Evolutionary conservation across 2,888 invertebrate species (phyloP).

Genomic region (Drosophila tanythrix): DNA sequence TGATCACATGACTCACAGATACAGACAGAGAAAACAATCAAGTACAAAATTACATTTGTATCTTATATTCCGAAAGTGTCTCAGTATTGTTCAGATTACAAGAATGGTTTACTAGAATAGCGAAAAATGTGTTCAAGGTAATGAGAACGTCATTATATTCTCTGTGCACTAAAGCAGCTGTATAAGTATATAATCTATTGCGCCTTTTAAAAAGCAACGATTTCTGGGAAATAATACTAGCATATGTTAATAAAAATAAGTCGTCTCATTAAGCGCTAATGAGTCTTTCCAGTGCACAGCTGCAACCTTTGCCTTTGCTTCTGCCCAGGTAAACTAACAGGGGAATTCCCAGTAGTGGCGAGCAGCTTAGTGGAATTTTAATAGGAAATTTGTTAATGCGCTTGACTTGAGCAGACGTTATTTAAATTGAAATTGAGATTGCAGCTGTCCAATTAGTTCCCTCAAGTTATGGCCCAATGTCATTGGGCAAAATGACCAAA

Average conservation of each 20-base stretch:
- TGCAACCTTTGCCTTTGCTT: slow-evolving; percentile 4
- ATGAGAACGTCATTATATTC: not conserved
- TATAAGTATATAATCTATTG: not conserved
- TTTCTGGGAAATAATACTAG: not conserved
- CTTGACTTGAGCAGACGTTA: slow-evolving; percentile 7
- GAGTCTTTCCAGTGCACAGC: not conserved
- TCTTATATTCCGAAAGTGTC: not conserved
- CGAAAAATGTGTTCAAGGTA: not conserved
- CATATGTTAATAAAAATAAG: not conserved
- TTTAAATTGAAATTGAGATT: slow-evolving; percentile 1
- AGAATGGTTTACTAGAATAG: not conserved
- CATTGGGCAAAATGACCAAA: slow-evolving; percentile 36
- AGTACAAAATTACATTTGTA: not conserved
- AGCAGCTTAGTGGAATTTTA: slow-evolving; percentile 5
- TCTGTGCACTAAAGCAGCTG: not conserved
- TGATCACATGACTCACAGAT: slow-evolving; percentile 34
- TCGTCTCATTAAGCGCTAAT: slow-evolving; percentile 25
- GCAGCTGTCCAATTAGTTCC: slow-evolving; percentile 34
- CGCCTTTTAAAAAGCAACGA: not conserved
- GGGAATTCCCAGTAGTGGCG: slow-evolving; percentile 4
- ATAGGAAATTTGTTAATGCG: slow-evolving; percentile 10
- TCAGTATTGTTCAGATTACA: not conserved
- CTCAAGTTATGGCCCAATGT: slow-evolving; percentile 50
- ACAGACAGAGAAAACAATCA: not conserved
- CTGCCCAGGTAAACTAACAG: not conserved